These are phyloP conservation scores for Rapana venosa DNA, from an alignment of 2,888 invertebrate species.

Conservation along the genomic window DNA sequence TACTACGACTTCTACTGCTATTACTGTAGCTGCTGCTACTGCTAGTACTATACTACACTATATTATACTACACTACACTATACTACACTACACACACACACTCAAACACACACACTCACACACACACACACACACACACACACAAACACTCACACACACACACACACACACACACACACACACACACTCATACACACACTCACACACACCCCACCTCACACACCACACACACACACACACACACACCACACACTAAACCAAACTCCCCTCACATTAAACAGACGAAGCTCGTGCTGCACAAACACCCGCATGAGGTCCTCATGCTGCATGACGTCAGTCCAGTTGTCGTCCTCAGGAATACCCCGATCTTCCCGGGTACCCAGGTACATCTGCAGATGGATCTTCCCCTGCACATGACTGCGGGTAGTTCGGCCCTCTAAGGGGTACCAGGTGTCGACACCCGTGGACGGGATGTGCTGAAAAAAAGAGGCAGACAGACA, in stretches of 20 bases:
- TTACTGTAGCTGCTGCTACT: too few relatives aligned
- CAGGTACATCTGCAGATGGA: conserved; percentile 88
- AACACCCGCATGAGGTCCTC: conserved; percentile 92
- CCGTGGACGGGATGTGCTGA: conserved; percentile 94
- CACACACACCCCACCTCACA: neutral
- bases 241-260: neutral
- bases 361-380: conserved; percentile 90
- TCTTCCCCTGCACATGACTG: conserved; percentile 94
- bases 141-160: neutral
- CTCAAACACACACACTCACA: neutral
- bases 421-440: conserved; percentile 93
- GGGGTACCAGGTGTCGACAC: conserved; percentile 94
- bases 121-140: neutral
- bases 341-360: conserved; percentile 79
- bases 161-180: neutral
- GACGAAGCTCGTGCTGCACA: conserved; percentile 87
- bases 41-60: too few relatives aligned
- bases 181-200: neutral
- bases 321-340: conserved; percentile 85
- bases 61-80: too few relatives aligned
- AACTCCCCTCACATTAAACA: conserved; percentile 78
- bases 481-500: neutral
- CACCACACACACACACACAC: conserved; percentile 10
- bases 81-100: neutral
- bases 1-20: too few relatives aligned